Evolutionary conservation across 2,888 invertebrate genomes (phyloP), one percentile per base, ranked within the genome.

Genomic region (Calliscelio sp.): DNA sequence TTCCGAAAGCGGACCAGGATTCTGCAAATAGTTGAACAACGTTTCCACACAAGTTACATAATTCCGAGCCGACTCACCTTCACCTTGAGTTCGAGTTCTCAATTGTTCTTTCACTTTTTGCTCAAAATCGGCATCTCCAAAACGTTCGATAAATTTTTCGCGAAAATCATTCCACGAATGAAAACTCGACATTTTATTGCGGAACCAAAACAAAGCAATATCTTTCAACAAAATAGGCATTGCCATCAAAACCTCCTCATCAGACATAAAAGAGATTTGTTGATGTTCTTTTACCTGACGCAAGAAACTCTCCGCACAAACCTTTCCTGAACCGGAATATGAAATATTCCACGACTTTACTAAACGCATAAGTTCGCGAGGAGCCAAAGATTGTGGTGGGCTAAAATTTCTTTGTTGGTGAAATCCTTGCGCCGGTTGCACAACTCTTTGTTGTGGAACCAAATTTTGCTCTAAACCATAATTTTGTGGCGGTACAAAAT

Each of bases 131-230:
- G 10, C 1, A 14, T 81, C 46, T 0, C 70, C 75, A 55, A 68
- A 81, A 35, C 24, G 35, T 0, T 38, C 11, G 3, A 22, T 3
- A 14, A 81, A 63, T n/a, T 61, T 18, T 0, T 4, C 5, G 1
- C 44, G 41, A 41, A 63, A 81, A 25, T 77, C 70, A 0, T 55
- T 5, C 74, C 68, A 75, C 0, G 55, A 49, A 1, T 7, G 0
- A n/a, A 59, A 51, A 11, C 16, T 18, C 0, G 1, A 5, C 5
- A 14, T 16, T 4, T 61, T 68, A 18, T 55, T 53, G 2, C 81
- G n/a, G 7, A 28, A 81, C 75, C 81, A 81, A 11, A 41, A 18
- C 0, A 55, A 28, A 6, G 75, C 81, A 0, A 75, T 49, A 35
- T 41, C 70, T 0, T 38, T 35, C 8, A 81, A 28, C 0, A 81